These are phyloP conservation scores for Dryobates pubescens DNA, from an alignment of 2,797 vertebrate species.

Conservation along the genomic window DNA sequence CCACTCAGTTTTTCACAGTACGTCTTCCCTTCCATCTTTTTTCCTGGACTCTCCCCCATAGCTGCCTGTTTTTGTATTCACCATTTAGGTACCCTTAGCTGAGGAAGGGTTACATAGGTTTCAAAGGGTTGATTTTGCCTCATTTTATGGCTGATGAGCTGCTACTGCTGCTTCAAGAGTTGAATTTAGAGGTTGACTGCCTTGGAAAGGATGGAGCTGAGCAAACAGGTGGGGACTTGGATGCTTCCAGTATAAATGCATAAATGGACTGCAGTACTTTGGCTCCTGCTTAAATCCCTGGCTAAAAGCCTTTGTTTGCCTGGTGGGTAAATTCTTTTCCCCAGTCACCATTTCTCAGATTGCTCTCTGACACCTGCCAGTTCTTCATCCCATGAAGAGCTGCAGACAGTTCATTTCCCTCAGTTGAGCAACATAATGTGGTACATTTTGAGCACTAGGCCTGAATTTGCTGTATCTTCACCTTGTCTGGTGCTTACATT, in stretches of 20 bases:
- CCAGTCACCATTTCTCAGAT: background rate
- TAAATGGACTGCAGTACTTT: background rate
- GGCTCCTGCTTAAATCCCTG: background rate
- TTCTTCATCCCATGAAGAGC: background rate
- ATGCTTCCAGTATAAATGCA: background rate
- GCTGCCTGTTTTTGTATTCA: background rate
- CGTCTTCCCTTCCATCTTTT: background rate
- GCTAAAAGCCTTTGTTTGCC: background rate
- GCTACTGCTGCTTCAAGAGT: background rate
- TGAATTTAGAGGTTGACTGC: background rate
- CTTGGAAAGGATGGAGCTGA: background rate
- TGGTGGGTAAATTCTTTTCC: background rate
- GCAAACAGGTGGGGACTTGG: accelerated
- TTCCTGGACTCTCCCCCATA: background rate
- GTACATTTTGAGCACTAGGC: background rate
- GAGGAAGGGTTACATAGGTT: background rate
- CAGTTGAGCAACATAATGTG: background rate
- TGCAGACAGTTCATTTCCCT: background rate
- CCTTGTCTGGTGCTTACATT: conserved; percentile 6
- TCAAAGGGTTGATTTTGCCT: background rate
- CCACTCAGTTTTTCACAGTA: background rate
- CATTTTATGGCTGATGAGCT: background rate
- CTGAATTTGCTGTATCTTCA: background rate
- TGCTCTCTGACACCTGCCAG: background rate
- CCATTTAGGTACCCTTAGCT: background rate